Base-by-base conservation (phyloP, 2,888 invertebrate genomes). In the Cyaniris semiargus region DNA sequence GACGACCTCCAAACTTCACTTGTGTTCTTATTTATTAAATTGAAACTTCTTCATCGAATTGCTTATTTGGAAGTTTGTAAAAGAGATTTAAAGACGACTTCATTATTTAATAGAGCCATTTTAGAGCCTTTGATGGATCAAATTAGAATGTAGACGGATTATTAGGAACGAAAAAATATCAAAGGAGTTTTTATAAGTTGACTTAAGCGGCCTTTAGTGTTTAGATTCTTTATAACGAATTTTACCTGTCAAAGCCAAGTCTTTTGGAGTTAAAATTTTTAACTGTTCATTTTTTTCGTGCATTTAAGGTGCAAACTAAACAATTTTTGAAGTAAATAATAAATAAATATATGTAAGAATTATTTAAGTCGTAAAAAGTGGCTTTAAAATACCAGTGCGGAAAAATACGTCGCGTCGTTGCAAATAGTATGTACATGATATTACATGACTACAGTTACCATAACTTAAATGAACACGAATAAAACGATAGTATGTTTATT, bases 41-140 rank as follows among this genome's bases (percentile, higher is more conserved):
- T 60, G 23, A 60, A 23, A 60, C 60, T 60, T 60, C 60, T 60
- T 23, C 23, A 60, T 60, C 60, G 4, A 60, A 60, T 60, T 60
- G 21, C 58, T 21, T 58, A 60, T 60, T 60, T 21, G 13, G 60
- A 60, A 60, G 13, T 60, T 60, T 60, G 23, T 60, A 10, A 23
- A 60, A 13, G 60, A 60, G 23, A 60, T 60, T 60, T 23, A 60
- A 60, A 60, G 58, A 21, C 2, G 60, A 60, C 60, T 23, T 60
- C 23, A 60, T 21, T 21, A 60, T 13, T 23, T 60, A 3, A 60
- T 23, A 58, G 8, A 60, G 60, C 60, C 23, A 60, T 60, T 60
- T 60, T 60, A 60, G 23, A 21, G 58, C 21, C 21, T 60, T 60
- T 60, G 58, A 60, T 60, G 21, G 60, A 60, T 60, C 21, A 23